Conservation (phyloP, 2,888 invertebrate genomes). For the Agrochola circellaris region DNA sequence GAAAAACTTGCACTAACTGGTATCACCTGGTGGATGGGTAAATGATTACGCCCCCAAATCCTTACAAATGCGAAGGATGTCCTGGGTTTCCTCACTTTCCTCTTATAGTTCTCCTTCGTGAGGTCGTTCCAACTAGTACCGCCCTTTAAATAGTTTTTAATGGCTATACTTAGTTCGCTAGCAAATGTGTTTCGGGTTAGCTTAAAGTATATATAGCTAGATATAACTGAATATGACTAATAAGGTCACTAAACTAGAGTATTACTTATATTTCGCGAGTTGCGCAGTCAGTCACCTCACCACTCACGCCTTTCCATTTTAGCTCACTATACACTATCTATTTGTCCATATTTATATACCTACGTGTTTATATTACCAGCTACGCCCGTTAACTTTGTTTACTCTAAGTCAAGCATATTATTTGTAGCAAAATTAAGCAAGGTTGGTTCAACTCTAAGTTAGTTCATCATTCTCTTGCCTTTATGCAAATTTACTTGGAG, state of each 20-base stretch:
- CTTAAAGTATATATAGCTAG: background rate
- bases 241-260: conserved; percentile 33
- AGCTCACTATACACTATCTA: conserved; percentile 13
- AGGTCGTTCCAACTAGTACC: no score
- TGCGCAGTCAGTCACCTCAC: conserved; percentile 9
- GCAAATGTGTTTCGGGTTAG: background rate
- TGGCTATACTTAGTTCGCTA: no score
- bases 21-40: no score
- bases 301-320: conserved; percentile 53
- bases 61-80: background rate
- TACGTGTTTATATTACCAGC: background rate
- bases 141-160: no score
- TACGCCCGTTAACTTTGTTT: background rate
- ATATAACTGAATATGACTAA: conserved; percentile 1
- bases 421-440: background rate
- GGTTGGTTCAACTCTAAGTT: no score
- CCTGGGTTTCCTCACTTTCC: background rate
- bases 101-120: no score
- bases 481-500: rapidly evolving
- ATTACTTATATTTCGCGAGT: conserved; percentile 18
- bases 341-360: background rate
- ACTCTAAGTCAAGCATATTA: background rate
- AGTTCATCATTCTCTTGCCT: background rate
- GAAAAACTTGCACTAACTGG: background rate
- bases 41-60: no score